Base-by-base conservation (phyloP, 2,888 invertebrate species). In the Antitype chi region DNA sequence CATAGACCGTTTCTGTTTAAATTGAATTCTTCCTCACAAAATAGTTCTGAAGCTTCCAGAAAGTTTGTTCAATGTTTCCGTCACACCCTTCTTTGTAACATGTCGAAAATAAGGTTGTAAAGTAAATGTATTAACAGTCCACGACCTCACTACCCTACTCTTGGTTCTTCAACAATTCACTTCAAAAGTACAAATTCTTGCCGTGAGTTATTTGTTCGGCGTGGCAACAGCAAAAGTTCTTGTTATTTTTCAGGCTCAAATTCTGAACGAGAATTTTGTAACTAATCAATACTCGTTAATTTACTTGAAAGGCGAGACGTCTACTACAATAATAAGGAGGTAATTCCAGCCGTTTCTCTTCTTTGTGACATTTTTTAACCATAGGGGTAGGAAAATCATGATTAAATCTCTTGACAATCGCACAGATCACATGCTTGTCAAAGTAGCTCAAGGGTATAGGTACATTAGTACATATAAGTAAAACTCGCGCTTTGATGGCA, bases 211-310 rank as follows among this genome's bases (percentile, higher is more conserved):
- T 76, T 67, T 38, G 59, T 69, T 77, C 71, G 32, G 53, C 32
- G 62, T 69, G 53, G 81, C 38, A 83, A 67, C 55, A 84, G 43
- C 57, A 55, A 72, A 74, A 72, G 38, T 66, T 53, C 62, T 68
- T 69, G 49, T 73, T 73, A 76, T 77, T 82, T 85, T 83, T 73
- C 62, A 71, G 23, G 38, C 75, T 55, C 13, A 38, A 63, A 59
- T 72, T 60, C 66, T 32, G 20, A 70, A 74, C n/a, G 25, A n/a
- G 55, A 76, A 68, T 75, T 73, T 84, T 53, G 74, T 53, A 66
- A 74, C 25, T 49, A 70, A 85, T 86, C 84, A 74, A 84, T 86
- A 82, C 70, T 76, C 59, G 71, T 76, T 79, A 72, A 83, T 81
- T 84, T 80, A 49, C 47, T 77, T 60, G 49, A 74, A 71, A 82